A percentile compares a stretch with the other conserved stretches of the same genome.
These are phyloP conservation scores for Notolabrus celidotus DNA, from an alignment of 2,797 vertebrate species.

Conservation along the genomic window DNA sequence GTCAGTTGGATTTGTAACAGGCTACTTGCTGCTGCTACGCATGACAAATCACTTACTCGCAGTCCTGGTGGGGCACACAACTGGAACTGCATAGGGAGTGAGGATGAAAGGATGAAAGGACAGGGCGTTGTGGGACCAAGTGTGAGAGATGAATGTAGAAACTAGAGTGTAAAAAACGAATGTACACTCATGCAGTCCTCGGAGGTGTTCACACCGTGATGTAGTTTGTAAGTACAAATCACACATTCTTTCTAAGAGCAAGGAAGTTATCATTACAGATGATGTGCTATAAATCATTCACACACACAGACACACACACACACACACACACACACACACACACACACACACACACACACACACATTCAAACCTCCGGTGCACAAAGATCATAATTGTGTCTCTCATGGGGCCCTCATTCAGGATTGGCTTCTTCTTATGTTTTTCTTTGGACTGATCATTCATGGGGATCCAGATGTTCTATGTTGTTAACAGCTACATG, in stretches of 20 bases:
- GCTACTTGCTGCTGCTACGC: slow-evolving; percentile 75
- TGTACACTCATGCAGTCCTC: background rate
- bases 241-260: slow-evolving; percentile 36
- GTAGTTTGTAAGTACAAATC: slow-evolving; percentile 26
- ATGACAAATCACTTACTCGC: slow-evolving; percentile 76
- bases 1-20: slow-evolving; percentile 85
- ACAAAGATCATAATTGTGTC: slow-evolving; percentile 45
- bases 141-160: slow-evolving; percentile 32
- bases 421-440: slow-evolving; percentile 48
- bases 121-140: slow-evolving; percentile 48
- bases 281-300: slow-evolving; percentile 56
- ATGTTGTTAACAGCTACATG: slow-evolving; percentile 63
- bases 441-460: slow-evolving; percentile 65
- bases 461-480: slow-evolving; percentile 68
- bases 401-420: slow-evolving; percentile 43
- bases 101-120: slow-evolving; percentile 2
- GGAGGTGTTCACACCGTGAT: too few relatives aligned
- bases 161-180: slow-evolving; percentile 12
- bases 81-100: slow-evolving; percentile 47
- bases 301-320: too few relatives aligned
- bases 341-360: slow-evolving; percentile 7
- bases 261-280: slow-evolving; percentile 46
- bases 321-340: slow-evolving; percentile 40
- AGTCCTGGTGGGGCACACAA: slow-evolving; percentile 50
- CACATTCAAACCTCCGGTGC: slow-evolving; percentile 7